A percentile compares a stretch with the other conserved stretches of the same genome.
phyloP scores from a whole-genome alignment of 2,797 vertebrate species.

The Cyprinodon diabolis region DNA sequence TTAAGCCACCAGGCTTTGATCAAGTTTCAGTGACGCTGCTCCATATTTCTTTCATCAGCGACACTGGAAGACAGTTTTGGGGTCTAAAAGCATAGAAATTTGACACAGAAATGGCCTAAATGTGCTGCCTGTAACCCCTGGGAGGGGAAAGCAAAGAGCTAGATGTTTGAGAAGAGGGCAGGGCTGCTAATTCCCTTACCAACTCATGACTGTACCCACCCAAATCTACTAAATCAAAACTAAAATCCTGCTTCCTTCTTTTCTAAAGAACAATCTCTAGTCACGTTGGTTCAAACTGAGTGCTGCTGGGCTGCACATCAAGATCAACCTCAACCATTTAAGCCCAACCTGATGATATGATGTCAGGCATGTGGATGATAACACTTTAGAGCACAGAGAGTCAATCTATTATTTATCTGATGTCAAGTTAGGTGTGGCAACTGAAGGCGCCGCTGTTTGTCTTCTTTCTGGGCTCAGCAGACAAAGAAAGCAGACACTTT shows the following conservation, averaged over 20 bases:
- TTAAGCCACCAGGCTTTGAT: neutral
- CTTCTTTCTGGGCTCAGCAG: slow-evolving; percentile 10
- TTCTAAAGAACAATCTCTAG: neutral
- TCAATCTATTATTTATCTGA: slow-evolving; percentile 69
- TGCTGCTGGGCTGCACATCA: neutral
- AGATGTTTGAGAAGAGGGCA: slow-evolving; percentile 3
- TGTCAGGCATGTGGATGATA: slow-evolving; percentile 45
- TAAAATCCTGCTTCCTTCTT: neutral
- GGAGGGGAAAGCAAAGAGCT: slow-evolving; percentile 1
- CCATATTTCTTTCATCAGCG: neutral
- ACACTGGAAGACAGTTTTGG: neutral
- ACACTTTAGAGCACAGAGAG: slow-evolving; percentile 32
- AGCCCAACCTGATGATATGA: slow-evolving; percentile 23
- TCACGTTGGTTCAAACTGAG: neutral
- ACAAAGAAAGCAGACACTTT: slow-evolving; percentile 26
- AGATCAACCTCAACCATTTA: slow-evolving; percentile 5
- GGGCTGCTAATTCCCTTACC: slow-evolving; percentile 11
- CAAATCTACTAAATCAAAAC: neutral
- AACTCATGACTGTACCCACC: neutral
- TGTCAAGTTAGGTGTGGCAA: slow-evolving; percentile 65
- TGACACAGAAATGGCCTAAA: neutral
- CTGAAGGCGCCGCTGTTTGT: slow-evolving; percentile 15
- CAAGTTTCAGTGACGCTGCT: neutral
- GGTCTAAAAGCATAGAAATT: neutral
- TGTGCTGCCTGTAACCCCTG: neutral